Conservation (phyloP, 1,140 invertebrate species). For the Heliconius hermathena region DNA sequence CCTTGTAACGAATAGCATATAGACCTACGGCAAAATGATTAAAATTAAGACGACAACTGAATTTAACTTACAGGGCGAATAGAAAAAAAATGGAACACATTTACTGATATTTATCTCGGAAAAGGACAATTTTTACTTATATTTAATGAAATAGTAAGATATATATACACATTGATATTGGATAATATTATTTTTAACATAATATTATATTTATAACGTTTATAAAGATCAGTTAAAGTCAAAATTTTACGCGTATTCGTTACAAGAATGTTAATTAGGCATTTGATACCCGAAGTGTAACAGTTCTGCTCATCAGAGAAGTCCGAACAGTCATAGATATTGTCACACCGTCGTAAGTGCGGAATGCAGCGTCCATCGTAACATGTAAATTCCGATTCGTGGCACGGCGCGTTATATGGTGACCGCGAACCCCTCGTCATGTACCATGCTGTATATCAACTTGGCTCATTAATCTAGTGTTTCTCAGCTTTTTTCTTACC, state of each 20-base stretch:
- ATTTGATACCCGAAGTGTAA: slow-evolving; percentile 81
- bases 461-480: neutral
- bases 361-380: slow-evolving; percentile 85
- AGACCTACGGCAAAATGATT: neutral
- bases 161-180: too few species aligned
- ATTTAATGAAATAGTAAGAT: too few species aligned
- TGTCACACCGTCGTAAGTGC: slow-evolving; percentile 90
- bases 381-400: slow-evolving; percentile 84
- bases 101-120: neutral
- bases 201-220: neutral
- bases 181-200: too few species aligned
- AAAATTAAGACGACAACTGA: neutral
- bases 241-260: neutral
- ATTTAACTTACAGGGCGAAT: slow-evolving; percentile 24
- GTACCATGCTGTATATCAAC: slow-evolving; percentile 62
- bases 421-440: slow-evolving; percentile 59
- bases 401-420: slow-evolving; percentile 64
- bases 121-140: too few species aligned
- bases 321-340: slow-evolving; percentile 94
- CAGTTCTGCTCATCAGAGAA: slow-evolving; percentile 96
- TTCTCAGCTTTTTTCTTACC: neutral
- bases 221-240: neutral
- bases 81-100: neutral
- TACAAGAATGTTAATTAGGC: slow-evolving; percentile 6
- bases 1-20: slow-evolving; percentile 8